Percentiles rank a stretch among this genome's conserved stretches.
Conservation (phyloP, 2,888 invertebrate genomes). For the Patella pellucida region DNA sequence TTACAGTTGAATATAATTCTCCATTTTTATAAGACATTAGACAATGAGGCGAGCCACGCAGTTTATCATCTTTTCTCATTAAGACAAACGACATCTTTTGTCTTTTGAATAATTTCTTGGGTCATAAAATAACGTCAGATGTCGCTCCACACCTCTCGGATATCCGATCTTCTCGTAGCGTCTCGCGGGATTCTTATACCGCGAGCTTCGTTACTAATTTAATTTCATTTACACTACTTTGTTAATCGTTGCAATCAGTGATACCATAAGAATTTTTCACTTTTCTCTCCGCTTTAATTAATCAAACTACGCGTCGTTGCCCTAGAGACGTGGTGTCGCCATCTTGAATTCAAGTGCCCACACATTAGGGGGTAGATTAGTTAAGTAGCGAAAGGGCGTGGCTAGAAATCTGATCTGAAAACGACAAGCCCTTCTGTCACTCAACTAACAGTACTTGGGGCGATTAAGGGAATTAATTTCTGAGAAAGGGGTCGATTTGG, state of each 20-base stretch:
- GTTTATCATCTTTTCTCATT: no score
- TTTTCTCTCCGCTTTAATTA: constrained; percentile 1
- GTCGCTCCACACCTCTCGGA: neutral
- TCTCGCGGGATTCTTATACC: neutral
- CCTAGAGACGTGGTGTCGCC: constrained; percentile 9
- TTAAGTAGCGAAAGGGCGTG: constrained; percentile 18
- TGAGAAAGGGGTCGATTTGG: neutral
- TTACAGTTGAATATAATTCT: no score
- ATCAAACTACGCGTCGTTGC: neutral
- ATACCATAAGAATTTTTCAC: constrained; percentile 3
- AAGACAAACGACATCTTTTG: no score
- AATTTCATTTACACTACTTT: neutral
- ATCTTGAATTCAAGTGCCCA: constrained; percentile 14
- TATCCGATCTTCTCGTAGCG: neutral
- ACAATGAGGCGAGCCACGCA: no score
- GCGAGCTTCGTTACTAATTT: neutral
- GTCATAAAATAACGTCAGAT: neutral
- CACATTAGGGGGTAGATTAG: constrained; percentile 32
- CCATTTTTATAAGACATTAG: no score
- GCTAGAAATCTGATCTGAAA: constrained; percentile 11
- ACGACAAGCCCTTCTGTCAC: constrained; percentile 13
- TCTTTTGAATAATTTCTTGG: no score
- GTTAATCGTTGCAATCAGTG: constrained; percentile 10
- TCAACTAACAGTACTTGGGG: neutral
- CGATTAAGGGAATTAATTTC: constrained; percentile 7